Evolutionary conservation across 2,888 invertebrate genomes (phyloP), one percentile per base, ranked within the genome.

Genomic region (Chaetogeoica ovagalla): DNA sequence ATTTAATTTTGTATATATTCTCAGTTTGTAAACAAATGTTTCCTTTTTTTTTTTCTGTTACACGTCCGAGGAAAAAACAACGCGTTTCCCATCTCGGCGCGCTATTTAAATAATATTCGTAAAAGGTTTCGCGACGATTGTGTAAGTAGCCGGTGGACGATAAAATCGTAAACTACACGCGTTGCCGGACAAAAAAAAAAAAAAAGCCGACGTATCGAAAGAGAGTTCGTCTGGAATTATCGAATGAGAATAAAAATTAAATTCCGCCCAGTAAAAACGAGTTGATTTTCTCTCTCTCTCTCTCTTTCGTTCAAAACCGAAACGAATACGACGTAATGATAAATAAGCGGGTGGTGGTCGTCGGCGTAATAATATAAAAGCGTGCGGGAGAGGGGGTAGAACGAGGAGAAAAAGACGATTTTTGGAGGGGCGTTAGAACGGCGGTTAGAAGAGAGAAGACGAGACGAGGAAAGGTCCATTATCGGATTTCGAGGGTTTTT

Each of bases 401-500:
- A n/a, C n/a, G n/a, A n/a, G n/a, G n/a, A n/a, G n/a, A n/a, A n/a
- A n/a, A n/a, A n/a, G n/a, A n/a, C n/a, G n/a, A n/a, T n/a, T n/a
- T n/a, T n/a, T n/a, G n/a, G n/a, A 30, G 19, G 39, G n/a, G 62
- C 21, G 8, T 2, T 69, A 77, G 70, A 77, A 52, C 30, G 39
- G 37, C 30, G 6, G 62, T 17, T 17, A 5, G 62, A 19, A 55
- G 30, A 71, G 79, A 79, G 65, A 63, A 79, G 71, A 79, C 79
- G 23, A 63, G 79, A 79, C 57, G 79, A 79, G 79, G 71, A 79
- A 79, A 70, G 62, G 30, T 30, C 71, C 79, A 71, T 79, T 79
- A 79, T 79, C 71, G 79, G 71, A 79, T 79, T 71, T 63, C 63
- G 57, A 79, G 79, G 71, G 79, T 70, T n/a, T n/a, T n/a, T n/a